Conservation (phyloP, 2,113 vertebrate genomes). For the Caretta caretta region DNA sequence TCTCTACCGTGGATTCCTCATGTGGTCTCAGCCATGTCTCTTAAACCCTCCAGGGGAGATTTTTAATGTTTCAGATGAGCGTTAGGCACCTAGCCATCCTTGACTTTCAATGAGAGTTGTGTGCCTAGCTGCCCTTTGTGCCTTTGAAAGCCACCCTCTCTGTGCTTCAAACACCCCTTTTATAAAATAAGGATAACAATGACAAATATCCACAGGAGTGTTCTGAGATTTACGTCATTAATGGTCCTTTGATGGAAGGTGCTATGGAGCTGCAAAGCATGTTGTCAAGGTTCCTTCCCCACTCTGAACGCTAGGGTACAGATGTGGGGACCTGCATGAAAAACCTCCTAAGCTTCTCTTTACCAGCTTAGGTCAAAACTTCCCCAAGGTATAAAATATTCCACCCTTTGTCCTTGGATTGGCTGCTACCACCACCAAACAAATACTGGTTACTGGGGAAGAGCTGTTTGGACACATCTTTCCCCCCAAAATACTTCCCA, state of each 20-base stretch:
- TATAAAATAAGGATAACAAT: not conserved
- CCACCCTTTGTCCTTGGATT: too few relatives aligned
- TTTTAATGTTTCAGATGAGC: not conserved
- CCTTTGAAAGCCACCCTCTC: not conserved
- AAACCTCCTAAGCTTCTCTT: too few relatives aligned
- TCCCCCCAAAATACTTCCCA: too few relatives aligned
- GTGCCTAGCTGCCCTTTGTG: not conserved
- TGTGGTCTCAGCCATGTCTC: not conserved
- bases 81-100: not conserved
- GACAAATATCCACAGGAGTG: not conserved
- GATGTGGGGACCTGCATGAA: too few relatives aligned
- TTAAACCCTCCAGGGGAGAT: not conserved
- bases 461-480: too few relatives aligned
- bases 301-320: too few relatives aligned
- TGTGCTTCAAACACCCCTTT: not conserved
- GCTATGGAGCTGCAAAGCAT: not conserved
- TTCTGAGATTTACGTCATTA: not conserved
- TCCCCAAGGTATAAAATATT: too few relatives aligned
- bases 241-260: not conserved
- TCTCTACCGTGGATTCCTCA: not conserved
- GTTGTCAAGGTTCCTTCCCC: too few relatives aligned
- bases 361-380: too few relatives aligned
- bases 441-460: too few relatives aligned
- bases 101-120: not conserved
- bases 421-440: too few relatives aligned